Evolutionary conservation across 2,113 vertebrate species (phyloP), one percentile per base, ranked within the genome.

Genomic region (Cebidichthys violaceus): DNA sequence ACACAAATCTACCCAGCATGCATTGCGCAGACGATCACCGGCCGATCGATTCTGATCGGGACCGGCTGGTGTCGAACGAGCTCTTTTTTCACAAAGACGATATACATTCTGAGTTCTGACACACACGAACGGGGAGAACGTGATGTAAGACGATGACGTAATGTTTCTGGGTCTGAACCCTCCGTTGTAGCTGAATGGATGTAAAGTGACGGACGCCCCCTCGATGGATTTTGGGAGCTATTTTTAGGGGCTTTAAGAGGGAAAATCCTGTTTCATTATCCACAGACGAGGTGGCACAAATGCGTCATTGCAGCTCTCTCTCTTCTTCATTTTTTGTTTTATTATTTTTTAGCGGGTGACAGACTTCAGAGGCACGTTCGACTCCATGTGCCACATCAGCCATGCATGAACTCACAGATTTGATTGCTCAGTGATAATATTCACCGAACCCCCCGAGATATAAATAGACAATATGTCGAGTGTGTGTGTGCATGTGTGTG

Each of bases 371-470:
- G 1, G 72, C 92, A 93, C 90, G 84, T 90, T 91, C 70, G 65
- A 2, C 81, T 88, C 69, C 89, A 86, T 88, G 91, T 92, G 90
- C 83, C 70, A 11, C 84, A 84, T 85, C 84, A 91, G 78, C 27
- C 77, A 68, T 29, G 90, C 92, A 90, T 87, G 86, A 89, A 75
- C 76, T 22, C 82, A 74, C 92, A 92, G 78, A 92, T 93, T 92
- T 93, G 92, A 95, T 95, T 93, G 92, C 89, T 87, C 85, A 70
- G 75, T 86, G 77, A 85, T 91, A 87, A 90, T 86, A 86, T 83
- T 87, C 88, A 85, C 70, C 86, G 81, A 14, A 55, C 52, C 50
- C 77, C 80, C 52, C 14, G 1, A 2, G 75, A 82, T 82, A 90
- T 79, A 86, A 89, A 88, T 86, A 91, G 83, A 84, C 45, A 1